A percentile compares a stretch with the other conserved stretches of the same genome.
Evolutionary conservation across 2,888 invertebrate species (phyloP).

Genomic region (Apodemia zela): DNA sequence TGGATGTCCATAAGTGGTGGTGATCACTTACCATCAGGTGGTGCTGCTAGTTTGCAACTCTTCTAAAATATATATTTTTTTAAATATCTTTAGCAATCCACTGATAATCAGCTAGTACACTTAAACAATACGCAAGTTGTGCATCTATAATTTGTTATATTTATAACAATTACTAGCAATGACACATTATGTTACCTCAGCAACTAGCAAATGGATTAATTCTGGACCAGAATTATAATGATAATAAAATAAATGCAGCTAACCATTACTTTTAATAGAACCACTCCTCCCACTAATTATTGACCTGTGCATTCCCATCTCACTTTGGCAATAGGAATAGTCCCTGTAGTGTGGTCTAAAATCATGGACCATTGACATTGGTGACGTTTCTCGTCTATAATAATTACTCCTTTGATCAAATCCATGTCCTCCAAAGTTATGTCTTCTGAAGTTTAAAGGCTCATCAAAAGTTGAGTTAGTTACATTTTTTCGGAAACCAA

Average conservation of each 20-base stretch:
- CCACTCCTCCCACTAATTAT: conserved; percentile 25
- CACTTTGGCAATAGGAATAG: conserved; percentile 37
- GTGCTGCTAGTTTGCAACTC: too few relatives aligned
- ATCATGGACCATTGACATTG: conserved; percentile 47
- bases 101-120: too few relatives aligned
- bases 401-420: conserved; percentile 46
- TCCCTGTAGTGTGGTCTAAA: conserved; percentile 41
- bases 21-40: too few relatives aligned
- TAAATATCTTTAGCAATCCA: too few relatives aligned
- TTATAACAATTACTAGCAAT: too few relatives aligned
- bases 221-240: too few relatives aligned
- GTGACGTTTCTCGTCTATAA: conserved; percentile 48
- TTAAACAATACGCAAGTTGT: too few relatives aligned
- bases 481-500: conserved; percentile 37
- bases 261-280: conserved; percentile 58
- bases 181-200: too few relatives aligned
- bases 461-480: conserved; percentile 46
- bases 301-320: conserved; percentile 32
- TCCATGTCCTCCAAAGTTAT: conserved; percentile 37
- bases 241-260: conserved; percentile 21
- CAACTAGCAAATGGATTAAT: too few relatives aligned
- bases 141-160: too few relatives aligned
- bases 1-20: too few relatives aligned
- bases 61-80: too few relatives aligned
- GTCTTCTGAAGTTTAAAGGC: conserved; percentile 42